These are phyloP conservation scores for Parascotia fuliginaria DNA, from an alignment of 2,888 invertebrate genomes.

Conservation along the genomic window DNA sequence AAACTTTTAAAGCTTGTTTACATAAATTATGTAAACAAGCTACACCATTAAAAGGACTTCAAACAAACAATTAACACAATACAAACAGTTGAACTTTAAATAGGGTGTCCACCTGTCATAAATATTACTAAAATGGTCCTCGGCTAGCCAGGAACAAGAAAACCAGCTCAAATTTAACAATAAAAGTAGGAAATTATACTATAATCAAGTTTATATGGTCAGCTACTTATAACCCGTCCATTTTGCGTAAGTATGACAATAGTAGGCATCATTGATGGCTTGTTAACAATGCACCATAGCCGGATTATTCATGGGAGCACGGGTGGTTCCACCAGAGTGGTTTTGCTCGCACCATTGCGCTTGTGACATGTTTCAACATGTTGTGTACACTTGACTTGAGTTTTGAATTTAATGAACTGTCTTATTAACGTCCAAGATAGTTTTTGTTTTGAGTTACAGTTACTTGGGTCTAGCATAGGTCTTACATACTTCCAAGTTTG, in stretches of 20 bases:
- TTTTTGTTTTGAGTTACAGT: neutral
- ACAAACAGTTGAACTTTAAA: too few species aligned
- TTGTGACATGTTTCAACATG: slow-evolving; percentile 59
- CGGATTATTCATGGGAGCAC: slow-evolving; percentile 39
- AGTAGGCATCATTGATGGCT: neutral
- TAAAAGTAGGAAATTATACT: neutral
- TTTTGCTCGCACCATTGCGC: slow-evolving; percentile 60
- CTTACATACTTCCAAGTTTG: too few species aligned
- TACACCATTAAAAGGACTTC: too few species aligned
- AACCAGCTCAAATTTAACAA: neutral
- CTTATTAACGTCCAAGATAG: slow-evolving; percentile 9
- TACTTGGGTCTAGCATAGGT: neutral
- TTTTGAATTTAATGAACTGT: slow-evolving; percentile 39
- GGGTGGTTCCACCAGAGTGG: slow-evolving; percentile 63
- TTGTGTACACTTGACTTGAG: slow-evolving; percentile 53
- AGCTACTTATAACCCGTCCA: slow-evolving; percentile 1
- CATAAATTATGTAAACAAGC: too few species aligned
- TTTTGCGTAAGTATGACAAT: neutral
- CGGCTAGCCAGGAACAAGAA: neutral
- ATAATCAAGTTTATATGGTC: slow-evolving; percentile 1
- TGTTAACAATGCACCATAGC: slow-evolving; percentile 26
- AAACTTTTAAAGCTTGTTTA: too few species aligned
- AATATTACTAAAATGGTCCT: too few species aligned
- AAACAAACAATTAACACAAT: too few species aligned
- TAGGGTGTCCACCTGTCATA: too few species aligned